These are phyloP conservation scores for Microcebus griseorufus DNA, from an alignment of 2,113 vertebrate genomes.

Conservation along the genomic window DNA sequence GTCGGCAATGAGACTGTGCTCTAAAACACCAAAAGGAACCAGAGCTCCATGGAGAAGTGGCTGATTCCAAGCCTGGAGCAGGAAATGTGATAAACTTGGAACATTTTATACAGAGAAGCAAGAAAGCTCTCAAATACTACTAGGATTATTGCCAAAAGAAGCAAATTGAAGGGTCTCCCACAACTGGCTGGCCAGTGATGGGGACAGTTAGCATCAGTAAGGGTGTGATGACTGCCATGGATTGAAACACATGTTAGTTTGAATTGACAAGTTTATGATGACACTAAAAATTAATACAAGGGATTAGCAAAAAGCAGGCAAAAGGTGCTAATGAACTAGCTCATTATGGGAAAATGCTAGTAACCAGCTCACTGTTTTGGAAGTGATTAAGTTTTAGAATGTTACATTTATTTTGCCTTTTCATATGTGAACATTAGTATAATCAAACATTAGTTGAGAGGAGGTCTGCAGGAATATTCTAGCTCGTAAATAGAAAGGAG, in stretches of 20 bases:
- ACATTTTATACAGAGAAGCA: neutral
- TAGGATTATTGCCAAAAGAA: neutral
- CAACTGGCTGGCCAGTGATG: neutral
- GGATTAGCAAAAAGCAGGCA: neutral
- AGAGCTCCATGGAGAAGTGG: neutral
- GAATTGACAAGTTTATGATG: neutral
- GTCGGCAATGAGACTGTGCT: neutral
- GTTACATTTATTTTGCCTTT: conserved; percentile 9
- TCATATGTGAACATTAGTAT: neutral
- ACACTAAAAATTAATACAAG: neutral
- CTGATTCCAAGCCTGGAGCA: neutral
- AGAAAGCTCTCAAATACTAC: neutral
- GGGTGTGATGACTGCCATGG: neutral
- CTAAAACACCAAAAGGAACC: neutral
- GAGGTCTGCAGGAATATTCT: neutral
- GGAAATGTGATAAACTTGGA: conserved; percentile 24
- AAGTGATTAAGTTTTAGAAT: conserved; percentile 25
- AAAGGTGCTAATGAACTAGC: neutral
- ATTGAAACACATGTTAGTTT: neutral
- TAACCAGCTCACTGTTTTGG: neutral
- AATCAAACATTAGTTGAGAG: neutral
- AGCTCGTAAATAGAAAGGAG: neutral
- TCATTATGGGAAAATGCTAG: neutral
- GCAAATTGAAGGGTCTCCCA: neutral
- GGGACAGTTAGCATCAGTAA: neutral